Evolutionary conservation across 2,888 invertebrate species (phyloP), one percentile per base, ranked within the genome.

Genomic region (Pandemis corylana): DNA sequence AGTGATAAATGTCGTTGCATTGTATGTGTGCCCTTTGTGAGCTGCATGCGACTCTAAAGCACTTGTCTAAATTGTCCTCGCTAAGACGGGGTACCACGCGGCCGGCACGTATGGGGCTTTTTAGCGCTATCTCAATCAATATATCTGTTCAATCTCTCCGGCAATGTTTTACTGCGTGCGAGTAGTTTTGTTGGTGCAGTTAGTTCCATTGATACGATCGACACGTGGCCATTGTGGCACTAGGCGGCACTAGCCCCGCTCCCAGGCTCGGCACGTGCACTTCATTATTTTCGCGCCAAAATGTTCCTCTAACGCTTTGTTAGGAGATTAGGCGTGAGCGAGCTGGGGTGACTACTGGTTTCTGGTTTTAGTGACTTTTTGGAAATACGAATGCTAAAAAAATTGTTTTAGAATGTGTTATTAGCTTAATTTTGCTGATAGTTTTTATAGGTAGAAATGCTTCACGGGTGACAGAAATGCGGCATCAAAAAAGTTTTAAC

Each of bases 221-320:
- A 80, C 93, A 90, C 93, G 93, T 88, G 93, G 75, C 90, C 77
- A 78, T 83, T 78, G 78, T 78, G 78, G 76, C 75, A 68, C 71
- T 76, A 66, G 59, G 67, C n/a, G 56, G 56, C 49, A 46, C 46
- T 63, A 76, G 70, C 79, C 66, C 77, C 77, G 79, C 80, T 78
- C 81, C 80, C 80, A 78, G 76, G 79, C 81, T 80, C 75, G 88
- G 82, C 94, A 92, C 94, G 94, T 94, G 94, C 85, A 80, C 87
- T 93, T 93, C 94, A 94, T 94, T 94, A 94, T 94, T 92, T 92
- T 92, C 90, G 94, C 92, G 93, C 92, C 93, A 87, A 94, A 94
- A 94, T 93, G 91, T 92, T 89, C 92, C 92, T 89, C 89, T 89
- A 89, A 83, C 89, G 92, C 93, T 93, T 94, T 94, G 94, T 94